Base-by-base conservation (phyloP, 2,797 vertebrate species). In the Falco cherrug region DNA sequence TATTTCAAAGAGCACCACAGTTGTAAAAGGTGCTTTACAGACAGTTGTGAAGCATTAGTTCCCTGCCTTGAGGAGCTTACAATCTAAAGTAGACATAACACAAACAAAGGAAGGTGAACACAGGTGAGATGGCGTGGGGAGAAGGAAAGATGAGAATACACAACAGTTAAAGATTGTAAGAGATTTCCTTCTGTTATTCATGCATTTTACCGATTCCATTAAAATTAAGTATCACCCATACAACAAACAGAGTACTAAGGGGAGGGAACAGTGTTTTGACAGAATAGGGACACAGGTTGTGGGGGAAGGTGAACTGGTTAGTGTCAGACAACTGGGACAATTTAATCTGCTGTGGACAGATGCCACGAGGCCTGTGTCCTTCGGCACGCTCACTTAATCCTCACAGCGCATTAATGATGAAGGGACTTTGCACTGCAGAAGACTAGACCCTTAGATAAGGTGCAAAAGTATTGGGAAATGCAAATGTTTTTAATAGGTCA, bases 31-130 rank as follows among this genome's bases (percentile, higher is more conserved):
- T 88, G 96, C 92, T 96, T 96, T 97, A 95, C 95, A 97, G 87
- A 97, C 95, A 96, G 81, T 96, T 68, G 86, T 97, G 95, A 96
- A 94, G 90, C 90, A 95, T 95, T 87, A 81, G 80, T 91, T 95
- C 94, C 94, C 93, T 97, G 91, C 95, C 94, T 96, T 94, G 95
- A 96, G 95, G 93, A 97, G 94, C 96, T 96, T 95, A 97, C 96
- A 97, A 96, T 97, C 96, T 96, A 97, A 94, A 87, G 81, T 33
- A 92, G 93, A 96, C 86, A 82, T 81, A 95, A 96, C 92, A 97
- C 85, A 93, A 90, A 95, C 75, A 92, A 79, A 94, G 82, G 90
- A 94, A 92, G 81, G 84, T 95, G 93, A 94, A 92, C 73, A 92
- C 75, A 77, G 90, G 87, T 94, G 95, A 92, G 76, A 86, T 92